Base-by-base conservation (phyloP, 2,113 vertebrate genomes). In the Chamaea fasciata region DNA sequence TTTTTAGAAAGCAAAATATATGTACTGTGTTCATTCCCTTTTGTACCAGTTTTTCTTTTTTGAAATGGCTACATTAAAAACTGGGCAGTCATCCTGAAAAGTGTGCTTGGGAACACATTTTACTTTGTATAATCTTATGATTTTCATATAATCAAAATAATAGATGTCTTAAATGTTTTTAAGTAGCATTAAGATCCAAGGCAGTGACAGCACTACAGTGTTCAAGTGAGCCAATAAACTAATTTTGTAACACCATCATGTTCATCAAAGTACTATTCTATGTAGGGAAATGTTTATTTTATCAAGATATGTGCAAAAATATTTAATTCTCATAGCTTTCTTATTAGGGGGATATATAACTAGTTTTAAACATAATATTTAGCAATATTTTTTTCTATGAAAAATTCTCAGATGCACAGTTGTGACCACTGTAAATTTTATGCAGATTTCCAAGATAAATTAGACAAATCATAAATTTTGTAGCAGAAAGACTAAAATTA, bases 221-320 rank as follows among this genome's bases (percentile, higher is more conserved):
- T 93, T 85, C 47, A 94, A 91, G 82, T 95, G 63, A 74, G 71
- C 57, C 90, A 56, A 62, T 76, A 64, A 89, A 76, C 37, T 90
- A 75, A 76, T 84, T 89, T 65, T 75, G 7, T 96, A 89, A 76
- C 60, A 90, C 42, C 7, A 4, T 95, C 24, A 20, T 57, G 59
- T 95, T 87, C 44, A 81, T 92, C 47, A 68, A 42, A 91, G 27
- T 92, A 95, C 67, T 95, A 24, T 89, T 90, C 67, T 94, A 11
- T 67, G 28, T 77, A 74, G 26, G 84, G 10, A 49, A 87, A 88
- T 73, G 20, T 74, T 93, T 91, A 75, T 76, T 82, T 85, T 96
- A 47, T 41, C 63, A 91, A 78, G 26, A 85, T 90, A 55, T 0
- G 1, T 71, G 63, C 44, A 89, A 77, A 83, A 84, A 64, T 67